phyloP scores from a whole-genome alignment of 2,797 vertebrate genomes.

The Pogoniulus pusillus region DNA sequence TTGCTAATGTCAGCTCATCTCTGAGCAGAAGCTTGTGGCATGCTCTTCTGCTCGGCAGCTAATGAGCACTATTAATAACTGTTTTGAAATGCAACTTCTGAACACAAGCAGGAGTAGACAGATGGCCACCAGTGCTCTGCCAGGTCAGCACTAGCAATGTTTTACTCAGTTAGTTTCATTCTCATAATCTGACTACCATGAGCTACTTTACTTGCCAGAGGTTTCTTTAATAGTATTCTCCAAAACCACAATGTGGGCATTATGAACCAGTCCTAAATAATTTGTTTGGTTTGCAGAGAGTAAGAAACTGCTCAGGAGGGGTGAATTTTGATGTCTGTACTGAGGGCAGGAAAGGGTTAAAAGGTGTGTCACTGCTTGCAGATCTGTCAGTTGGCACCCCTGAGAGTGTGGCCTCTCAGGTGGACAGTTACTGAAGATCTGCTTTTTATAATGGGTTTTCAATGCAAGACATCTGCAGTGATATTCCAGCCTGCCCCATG shows the following conservation, averaged over 20 bases:
- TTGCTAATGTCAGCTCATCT: not conserved
- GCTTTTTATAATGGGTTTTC: not conserved
- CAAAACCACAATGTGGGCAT: not conserved
- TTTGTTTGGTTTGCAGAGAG: not conserved
- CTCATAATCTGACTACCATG: constrained; percentile 50
- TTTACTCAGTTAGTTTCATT: constrained; percentile 60
- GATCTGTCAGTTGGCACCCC: not conserved
- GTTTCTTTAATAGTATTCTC: constrained; percentile 22
- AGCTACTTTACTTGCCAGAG: constrained; percentile 36
- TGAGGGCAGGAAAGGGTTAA: not conserved
- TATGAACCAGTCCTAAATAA: not conserved
- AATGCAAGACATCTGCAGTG: not conserved
- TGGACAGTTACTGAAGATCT: not conserved
- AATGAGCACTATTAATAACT: constrained; percentile 63
- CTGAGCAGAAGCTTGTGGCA: constrained; percentile 10
- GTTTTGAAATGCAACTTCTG: constrained; percentile 43
- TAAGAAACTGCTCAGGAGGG: not conserved
- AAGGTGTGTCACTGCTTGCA: not conserved
- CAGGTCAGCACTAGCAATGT: constrained; percentile 42
- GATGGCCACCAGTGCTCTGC: constrained; percentile 64
- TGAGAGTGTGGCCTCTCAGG: not conserved
- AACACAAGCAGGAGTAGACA: constrained; percentile 61
- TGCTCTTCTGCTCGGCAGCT: constrained; percentile 53
- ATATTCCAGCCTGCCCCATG: not conserved
- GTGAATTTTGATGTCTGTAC: not conserved